These are phyloP conservation scores for Corythucha ciliata DNA, from an alignment of 2,888 invertebrate genomes.

Conservation along the genomic window DNA sequence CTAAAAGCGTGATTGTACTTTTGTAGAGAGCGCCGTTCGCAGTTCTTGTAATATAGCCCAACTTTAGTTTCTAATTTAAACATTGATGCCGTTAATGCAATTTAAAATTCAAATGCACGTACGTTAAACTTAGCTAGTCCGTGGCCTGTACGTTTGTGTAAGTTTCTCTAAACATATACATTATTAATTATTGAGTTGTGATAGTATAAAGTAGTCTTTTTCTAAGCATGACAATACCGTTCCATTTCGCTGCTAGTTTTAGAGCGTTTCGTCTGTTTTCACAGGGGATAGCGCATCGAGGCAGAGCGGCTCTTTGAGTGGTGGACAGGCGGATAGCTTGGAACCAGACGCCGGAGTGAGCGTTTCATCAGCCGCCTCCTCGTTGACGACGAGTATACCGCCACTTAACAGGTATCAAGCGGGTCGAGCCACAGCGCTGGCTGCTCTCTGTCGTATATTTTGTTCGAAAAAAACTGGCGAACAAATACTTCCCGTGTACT, in stretches of 20 bases:
- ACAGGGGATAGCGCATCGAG: conserved; percentile 29
- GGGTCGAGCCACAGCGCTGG: conserved; percentile 89
- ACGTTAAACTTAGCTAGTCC: conserved; percentile 25
- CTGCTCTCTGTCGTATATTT: conserved; percentile 88
- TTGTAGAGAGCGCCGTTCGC: too few relatives aligned
- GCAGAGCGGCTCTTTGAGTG: conserved; percentile 25
- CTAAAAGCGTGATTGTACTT: too few relatives aligned
- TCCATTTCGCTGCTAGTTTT: background rate
- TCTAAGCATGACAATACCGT: too few relatives aligned
- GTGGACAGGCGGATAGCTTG: conserved; percentile 5
- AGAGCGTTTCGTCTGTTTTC: background rate
- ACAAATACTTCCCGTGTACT: conserved; percentile 82
- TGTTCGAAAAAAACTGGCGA: conserved; percentile 93
- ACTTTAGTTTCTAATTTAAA: too few relatives aligned
- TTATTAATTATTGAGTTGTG: too few relatives aligned
- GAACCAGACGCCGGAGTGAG: background rate
- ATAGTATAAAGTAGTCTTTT: too few relatives aligned
- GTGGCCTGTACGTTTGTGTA: conserved; percentile 28
- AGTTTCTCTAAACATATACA: too few relatives aligned
- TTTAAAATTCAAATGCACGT: conserved; percentile 8
- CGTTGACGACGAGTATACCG: conserved; percentile 6
- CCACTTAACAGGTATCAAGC: conserved; percentile 44
- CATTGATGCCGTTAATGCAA: background rate
- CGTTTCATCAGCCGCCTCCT: background rate
- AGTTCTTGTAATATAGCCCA: too few relatives aligned